These are phyloP conservation scores for Adela reaumurella DNA, from an alignment of 2,888 invertebrate genomes.

Conservation along the genomic window DNA sequence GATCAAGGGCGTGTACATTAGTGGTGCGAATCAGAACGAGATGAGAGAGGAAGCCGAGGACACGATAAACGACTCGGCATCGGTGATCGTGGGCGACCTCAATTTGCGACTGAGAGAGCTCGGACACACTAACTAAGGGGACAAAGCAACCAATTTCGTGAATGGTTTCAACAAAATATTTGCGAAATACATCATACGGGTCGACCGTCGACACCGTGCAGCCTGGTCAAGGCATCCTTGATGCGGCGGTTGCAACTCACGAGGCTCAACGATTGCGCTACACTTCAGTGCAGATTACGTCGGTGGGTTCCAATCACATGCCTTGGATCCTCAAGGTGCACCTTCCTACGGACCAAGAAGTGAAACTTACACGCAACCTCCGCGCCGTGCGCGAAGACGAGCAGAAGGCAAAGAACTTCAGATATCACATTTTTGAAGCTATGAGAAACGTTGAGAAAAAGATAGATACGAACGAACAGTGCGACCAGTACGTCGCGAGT, in stretches of 20 bases:
- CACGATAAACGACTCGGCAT: too few relatives aligned
- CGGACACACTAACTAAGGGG: too few relatives aligned
- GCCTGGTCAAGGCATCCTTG: not conserved
- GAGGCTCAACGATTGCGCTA: not conserved
- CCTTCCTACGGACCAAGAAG: not conserved
- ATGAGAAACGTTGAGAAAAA: not conserved
- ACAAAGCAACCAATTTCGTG: too few relatives aligned
- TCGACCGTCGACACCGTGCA: constrained; percentile 1
- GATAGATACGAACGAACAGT: not conserved
- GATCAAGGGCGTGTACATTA: too few relatives aligned
- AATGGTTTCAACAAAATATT: too few relatives aligned
- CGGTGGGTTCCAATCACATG: constrained; percentile 1
- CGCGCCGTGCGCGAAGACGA: not conserved
- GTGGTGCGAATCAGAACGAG: too few relatives aligned
- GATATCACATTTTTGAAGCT: not conserved
- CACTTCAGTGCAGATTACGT: not conserved
- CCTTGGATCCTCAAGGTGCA: constrained; percentile 1
- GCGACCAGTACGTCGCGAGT: not conserved
- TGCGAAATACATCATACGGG: not conserved
- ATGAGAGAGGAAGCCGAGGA: too few relatives aligned
- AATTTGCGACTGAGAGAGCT: too few relatives aligned
- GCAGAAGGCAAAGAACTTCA: not conserved
- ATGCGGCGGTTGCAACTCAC: constrained; percentile 1
- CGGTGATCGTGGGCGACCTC: too few relatives aligned
- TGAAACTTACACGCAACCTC: not conserved